Evolutionary conservation across 2,888 invertebrate species (phyloP), one percentile per base, ranked within the genome.

Genomic region (Sphecodes monilicornis): DNA sequence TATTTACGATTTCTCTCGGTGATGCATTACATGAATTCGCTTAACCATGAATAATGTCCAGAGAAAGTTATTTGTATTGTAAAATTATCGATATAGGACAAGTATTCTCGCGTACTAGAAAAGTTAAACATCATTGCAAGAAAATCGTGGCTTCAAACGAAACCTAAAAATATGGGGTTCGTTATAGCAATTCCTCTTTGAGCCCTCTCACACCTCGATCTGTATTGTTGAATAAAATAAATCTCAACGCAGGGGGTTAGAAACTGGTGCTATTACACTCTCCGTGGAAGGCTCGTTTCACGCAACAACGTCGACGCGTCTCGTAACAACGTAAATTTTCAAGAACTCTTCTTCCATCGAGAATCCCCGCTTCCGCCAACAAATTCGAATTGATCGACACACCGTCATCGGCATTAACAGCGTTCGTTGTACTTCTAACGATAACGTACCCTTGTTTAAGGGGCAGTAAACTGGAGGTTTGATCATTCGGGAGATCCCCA

Each of bases 381-480:
- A 26, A 36, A 73, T 69, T 64, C 69, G 39, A 32, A 26, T 26
- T 46, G 64, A 69, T 73, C 73, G 73, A 22, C 60, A n/a, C 29
- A 11, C 22, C 22, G 16, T 71, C n/a, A 69, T 22, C 57, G 43
- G 41, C 76, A 10, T 78, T 79, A 26, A 73, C 18, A 43, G 29
- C 32, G 50, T 43, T 57, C 36, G 36, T 39, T 39, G 69, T 32
- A 76, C 69, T 64, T 50, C 69, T 50, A 57, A 72, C 71, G 76
- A 60, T 50, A 43, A 68, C 66, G 76, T 46, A 66, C 74, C 77
- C 74, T 41, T 74, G 43, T 29, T 76, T 39, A 78, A 77, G 72
- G 66, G 73, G 64, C 54, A 77, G 78, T 88, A 88, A 88, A 87
- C 73, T 76, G 46, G 18, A 43, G 68, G 76, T 80, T 87, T 84